Evolutionary conservation across 1,140 invertebrate genomes (phyloP), one percentile per base, ranked within the genome.

Genomic region (Watersipora subatra): DNA sequence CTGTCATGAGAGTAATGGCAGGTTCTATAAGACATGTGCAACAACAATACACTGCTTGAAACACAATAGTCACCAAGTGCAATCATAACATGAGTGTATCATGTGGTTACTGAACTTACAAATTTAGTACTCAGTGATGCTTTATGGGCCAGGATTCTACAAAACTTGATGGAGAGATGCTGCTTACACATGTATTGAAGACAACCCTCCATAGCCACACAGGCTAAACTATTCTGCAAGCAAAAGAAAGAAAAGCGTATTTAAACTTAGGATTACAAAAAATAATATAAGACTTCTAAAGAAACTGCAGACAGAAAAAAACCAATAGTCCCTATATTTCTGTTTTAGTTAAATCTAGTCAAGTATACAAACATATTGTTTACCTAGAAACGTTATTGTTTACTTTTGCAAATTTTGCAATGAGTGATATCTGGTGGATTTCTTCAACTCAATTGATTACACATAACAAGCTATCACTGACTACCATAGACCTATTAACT

Each of bases 121-220:
- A 97, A 97, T 70, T 87, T 86, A 56, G 84, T 82, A 73, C 90
- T 94, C 70, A 96, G 84, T 64, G 79, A 83, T 55, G 84, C 84
- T 64, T 80, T 74, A 29, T 83, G 83, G 0, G 86, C 89, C 71
- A 86, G 83, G 69, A 97, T 87, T 73, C 87, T 87, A 81, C 92
- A 95, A 80, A 97, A 97, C 78, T 97, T 97, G 0, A 93, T 86
- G 66, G 85, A 82, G n/a, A 86, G 85, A 83, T 95, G 93, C 64
- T 93, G 86, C 68, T 84, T 73, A 22, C 90, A 88, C 22, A 98
- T 77, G 65, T 85, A 84, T 59, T 85, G 83, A 30, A 97, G 78
- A 76, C 90, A 92, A 1, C 86, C 86, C 80, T 94, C 92, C 87
- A 97, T 92, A 1, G 86, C 85, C 61, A 85, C 81, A 81, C 93